Percentiles rank a stretch among this genome's conserved stretches.
Conservation (phyloP, 2,888 invertebrate genomes). For the Sclerodermus sp. region DNA sequence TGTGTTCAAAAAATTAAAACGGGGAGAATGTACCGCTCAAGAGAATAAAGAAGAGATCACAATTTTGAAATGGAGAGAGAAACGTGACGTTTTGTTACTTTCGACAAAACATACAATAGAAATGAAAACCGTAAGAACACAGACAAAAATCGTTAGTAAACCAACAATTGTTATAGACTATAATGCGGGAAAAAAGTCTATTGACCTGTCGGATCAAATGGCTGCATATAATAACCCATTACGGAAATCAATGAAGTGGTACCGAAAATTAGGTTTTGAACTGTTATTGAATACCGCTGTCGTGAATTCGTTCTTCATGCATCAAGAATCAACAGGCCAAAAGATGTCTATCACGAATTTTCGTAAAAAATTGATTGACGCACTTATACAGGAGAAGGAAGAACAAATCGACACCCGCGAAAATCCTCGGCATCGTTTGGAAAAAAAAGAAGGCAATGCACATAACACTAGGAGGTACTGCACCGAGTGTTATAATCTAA, state of each 20-base stretch:
- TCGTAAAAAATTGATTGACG: background rate
- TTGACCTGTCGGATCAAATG: background rate
- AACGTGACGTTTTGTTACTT: constrained; percentile 34
- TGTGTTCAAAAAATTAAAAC: constrained; percentile 16
- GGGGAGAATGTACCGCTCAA: constrained; percentile 25
- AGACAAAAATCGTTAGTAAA: background rate
- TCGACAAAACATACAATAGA: constrained; percentile 11
- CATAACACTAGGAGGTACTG: constrained; percentile 5
- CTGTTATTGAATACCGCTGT: constrained; percentile 7
- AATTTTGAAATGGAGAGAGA: constrained; percentile 37
- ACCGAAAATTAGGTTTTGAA: background rate
- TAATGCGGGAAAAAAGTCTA: background rate
- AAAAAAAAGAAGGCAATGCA: constrained; percentile 1
- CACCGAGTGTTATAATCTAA: constrained; percentile 5
- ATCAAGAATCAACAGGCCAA: constrained; percentile 8
- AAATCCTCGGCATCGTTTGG: constrained; percentile 1
- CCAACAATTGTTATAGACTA: constrained; percentile 5
- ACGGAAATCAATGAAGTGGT: background rate
- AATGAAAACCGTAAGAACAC: constrained; percentile 8
- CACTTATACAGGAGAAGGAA: background rate
- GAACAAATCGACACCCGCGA: background rate
- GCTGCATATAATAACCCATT: background rate
- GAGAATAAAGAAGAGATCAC: constrained; percentile 13
- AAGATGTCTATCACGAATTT: constrained; percentile 8
- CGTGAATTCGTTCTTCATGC: constrained; percentile 6